Percentiles rank a stretch among this genome's conserved stretches.
Conservation (phyloP, 2,113 vertebrate species). For the Rynchops niger region DNA sequence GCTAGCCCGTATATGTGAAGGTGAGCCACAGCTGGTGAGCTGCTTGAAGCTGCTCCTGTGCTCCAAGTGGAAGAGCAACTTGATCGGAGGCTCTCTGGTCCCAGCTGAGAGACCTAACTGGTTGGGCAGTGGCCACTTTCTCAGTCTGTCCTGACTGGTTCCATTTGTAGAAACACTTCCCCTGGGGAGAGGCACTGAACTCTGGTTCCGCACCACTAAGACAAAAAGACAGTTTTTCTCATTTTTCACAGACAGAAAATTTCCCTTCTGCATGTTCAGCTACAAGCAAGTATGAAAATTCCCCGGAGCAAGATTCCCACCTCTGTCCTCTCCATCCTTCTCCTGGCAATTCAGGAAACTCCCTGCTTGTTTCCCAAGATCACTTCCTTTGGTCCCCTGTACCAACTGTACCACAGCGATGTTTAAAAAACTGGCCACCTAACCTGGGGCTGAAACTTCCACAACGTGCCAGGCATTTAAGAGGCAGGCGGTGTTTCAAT, state of each 20-base stretch:
- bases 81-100: not conserved
- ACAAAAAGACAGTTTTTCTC: not conserved
- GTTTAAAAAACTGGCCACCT: not conserved
- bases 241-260: not conserved
- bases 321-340: not conserved
- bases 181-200: not conserved
- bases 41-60: not conserved
- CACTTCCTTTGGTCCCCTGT: not conserved
- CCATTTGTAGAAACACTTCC: not conserved
- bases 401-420: not conserved
- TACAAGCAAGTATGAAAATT: not conserved
- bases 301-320: not conserved
- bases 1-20: not conserved
- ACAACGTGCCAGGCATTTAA: not conserved
- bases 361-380: not conserved
- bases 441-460: not conserved
- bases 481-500: not conserved
- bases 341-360: not conserved
- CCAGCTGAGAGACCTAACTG: not conserved
- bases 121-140: not conserved
- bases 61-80: not conserved
- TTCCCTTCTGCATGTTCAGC: not conserved
- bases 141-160: not conserved
- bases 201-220: not conserved
- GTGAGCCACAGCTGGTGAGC: not conserved